Base-by-base conservation (phyloP, 2,113 vertebrate genomes). In the Edolisoma coerulescens region DNA sequence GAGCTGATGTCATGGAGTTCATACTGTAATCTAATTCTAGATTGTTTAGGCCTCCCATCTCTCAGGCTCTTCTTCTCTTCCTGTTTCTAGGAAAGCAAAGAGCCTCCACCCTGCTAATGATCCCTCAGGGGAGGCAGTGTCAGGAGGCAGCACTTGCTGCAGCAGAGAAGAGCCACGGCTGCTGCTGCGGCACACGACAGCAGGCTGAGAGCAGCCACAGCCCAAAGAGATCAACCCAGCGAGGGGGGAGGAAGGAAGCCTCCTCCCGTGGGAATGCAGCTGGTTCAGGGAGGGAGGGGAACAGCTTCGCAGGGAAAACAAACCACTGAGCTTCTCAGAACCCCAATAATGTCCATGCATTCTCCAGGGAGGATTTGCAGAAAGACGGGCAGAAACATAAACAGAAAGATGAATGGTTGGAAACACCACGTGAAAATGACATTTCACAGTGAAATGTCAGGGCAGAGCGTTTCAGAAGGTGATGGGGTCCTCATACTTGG, bases 11-110 rank as follows among this genome's bases (percentile, higher is more conserved):
- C 76, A 94, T 56, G 82, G 85, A 88, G 79, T 39, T 88, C 68
- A 81, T 21, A 13, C 30, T 70, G 79, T 80, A 96, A 94, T 90
- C 90, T 77, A 93, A 93, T 28, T 92, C 92, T 78, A 75, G 76
- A 71, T 75, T 92, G 71, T 92, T 88, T 41, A 92, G 90, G 90
- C 83, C 79, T 96, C 90, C 76, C 90, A 96, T 81, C 85, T 93
- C 88, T 94, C 88, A 84, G 73, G 63, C 83, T 92, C 79, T 85
- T 87, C 91, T 90, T 59, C 92, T 94, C 82, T 96, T 96, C 95
- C 96, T 97, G 79, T 96, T 96, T 97, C 95, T 96, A 97, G 96
- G 96, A 89, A 96, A 94, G 69, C 63, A 45, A 84, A 92, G 32
- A 83, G 90, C 95, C 96, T 95, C 96, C 95, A 90, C 93, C 96